Evolutionary conservation across 2,888 invertebrate genomes (phyloP).

Genomic region (Drosophila acutilabella): DNA sequence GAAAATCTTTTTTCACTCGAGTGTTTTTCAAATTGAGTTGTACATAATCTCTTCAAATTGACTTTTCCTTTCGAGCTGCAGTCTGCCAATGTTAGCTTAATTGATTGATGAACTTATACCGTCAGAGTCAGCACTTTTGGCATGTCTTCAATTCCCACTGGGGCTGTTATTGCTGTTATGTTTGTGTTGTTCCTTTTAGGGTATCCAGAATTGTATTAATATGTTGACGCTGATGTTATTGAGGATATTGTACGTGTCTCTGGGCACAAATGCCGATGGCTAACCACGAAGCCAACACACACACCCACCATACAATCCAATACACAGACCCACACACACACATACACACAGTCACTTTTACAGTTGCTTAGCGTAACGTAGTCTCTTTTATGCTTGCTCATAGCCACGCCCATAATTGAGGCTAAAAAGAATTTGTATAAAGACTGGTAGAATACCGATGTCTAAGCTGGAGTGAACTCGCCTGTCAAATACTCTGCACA

Average conservation of each 20-base stretch:
- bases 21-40: background rate
- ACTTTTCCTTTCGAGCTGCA: background rate
- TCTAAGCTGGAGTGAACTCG: background rate
- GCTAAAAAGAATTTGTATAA: background rate
- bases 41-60: background rate
- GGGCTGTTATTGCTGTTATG: constrained; percentile 1
- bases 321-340: constrained; percentile 3
- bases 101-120: constrained; percentile 16
- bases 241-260: constrained; percentile 35
- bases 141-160: constrained; percentile 12
- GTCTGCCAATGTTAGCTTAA: background rate
- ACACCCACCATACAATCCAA: too few relatives aligned
- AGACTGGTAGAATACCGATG: background rate
- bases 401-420: constrained; percentile 30
- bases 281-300: constrained; percentile 12
- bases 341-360: background rate
- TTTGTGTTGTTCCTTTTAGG: background rate
- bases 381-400: constrained; percentile 2
- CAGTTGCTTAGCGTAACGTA: constrained; percentile 18
- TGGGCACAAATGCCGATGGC: constrained; percentile 25
- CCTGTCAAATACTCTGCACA: background rate
- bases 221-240: constrained; percentile 48
- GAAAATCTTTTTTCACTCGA: background rate
- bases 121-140: constrained; percentile 3
- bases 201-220: constrained; percentile 25